A percentile compares a stretch with the other conserved stretches of the same genome.
Evolutionary conservation across 1,140 invertebrate species (phyloP).

Genomic region (Ceratitis capitata): DNA sequence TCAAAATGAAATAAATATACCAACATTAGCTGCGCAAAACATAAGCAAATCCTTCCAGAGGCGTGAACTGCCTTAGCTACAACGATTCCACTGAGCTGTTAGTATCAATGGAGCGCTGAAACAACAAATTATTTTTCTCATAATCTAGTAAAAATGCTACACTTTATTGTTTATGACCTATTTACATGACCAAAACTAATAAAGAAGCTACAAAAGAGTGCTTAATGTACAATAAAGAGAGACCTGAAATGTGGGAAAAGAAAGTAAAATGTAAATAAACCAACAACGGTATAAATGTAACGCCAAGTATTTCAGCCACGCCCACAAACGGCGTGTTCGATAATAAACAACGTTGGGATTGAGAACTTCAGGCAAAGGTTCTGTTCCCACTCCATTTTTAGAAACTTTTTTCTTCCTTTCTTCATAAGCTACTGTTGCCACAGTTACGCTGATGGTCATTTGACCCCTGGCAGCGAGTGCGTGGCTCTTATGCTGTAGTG

Average conservation of each 20-base stretch:
- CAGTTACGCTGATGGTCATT: not conserved
- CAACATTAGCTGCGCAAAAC: not conserved
- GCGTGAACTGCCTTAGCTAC: not conserved
- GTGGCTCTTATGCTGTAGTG: not conserved
- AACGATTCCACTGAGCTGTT: not conserved
- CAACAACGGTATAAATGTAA: not conserved
- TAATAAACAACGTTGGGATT: not conserved
- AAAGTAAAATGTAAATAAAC: not conserved
- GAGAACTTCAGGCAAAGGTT: not conserved
- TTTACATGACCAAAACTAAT: conserved; percentile 37
- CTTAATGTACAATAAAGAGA: conserved; percentile 40
- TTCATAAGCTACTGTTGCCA: not conserved
- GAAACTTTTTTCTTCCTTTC: too few species aligned
- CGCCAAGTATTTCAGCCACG: not conserved
- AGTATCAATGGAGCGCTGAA: not conserved
- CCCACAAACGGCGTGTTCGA: not conserved
- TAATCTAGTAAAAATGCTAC: conserved; percentile 40
- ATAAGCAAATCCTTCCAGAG: not conserved
- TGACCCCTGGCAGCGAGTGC: not conserved
- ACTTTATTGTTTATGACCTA: conserved; percentile 46
- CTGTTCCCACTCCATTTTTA: not conserved
- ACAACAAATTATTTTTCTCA: conserved; percentile 43
- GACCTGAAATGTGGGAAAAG: too few species aligned
- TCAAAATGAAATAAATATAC: not conserved
- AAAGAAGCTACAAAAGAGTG: not conserved